phyloP scores from a whole-genome alignment of 2,888 invertebrate genomes.

The Argyresthia albistria region DNA sequence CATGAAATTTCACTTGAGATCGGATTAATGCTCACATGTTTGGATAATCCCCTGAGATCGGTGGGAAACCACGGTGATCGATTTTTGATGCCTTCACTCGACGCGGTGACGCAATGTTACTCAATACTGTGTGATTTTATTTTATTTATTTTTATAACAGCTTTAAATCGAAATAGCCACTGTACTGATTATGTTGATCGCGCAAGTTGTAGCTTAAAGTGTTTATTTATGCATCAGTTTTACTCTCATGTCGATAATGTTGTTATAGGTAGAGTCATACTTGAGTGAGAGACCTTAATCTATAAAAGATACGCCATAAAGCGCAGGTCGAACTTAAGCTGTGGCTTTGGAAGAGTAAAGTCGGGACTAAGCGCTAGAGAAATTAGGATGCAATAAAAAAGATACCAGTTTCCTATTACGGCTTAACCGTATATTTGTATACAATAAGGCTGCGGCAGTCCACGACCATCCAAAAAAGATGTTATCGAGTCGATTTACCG shows the following conservation, averaged over 20 bases:
- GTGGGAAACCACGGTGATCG: conserved; percentile 41
- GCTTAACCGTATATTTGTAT: conserved; percentile 41
- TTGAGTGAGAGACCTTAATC: too few relatives aligned
- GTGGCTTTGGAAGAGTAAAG: conserved; percentile 39
- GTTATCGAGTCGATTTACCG: conserved; percentile 62
- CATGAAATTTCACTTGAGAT: conserved; percentile 53
- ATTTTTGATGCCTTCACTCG: conserved; percentile 19
- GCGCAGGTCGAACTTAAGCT: conserved; percentile 24
- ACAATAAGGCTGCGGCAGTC: conserved; percentile 49
- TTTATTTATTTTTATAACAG: conserved; percentile 1
- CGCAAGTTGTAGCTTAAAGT: too few relatives aligned
- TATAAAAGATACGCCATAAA: too few relatives aligned
- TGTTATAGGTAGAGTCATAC: too few relatives aligned
- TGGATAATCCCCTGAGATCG: conserved; percentile 42
- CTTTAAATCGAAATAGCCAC: too few relatives aligned
- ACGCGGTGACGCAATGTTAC: conserved; percentile 1
- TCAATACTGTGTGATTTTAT: not conserved
- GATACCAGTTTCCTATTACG: conserved; percentile 46
- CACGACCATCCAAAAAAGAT: conserved; percentile 40
- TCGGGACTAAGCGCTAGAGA: conserved; percentile 38
- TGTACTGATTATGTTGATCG: too few relatives aligned
- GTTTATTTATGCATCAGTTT: too few relatives aligned
- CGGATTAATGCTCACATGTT: conserved; percentile 54
- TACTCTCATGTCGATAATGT: too few relatives aligned
- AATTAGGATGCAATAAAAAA: conserved; percentile 46